Evolutionary conservation across 2,888 invertebrate species (phyloP).

Genomic region (Heteromyza rotundicornis): DNA sequence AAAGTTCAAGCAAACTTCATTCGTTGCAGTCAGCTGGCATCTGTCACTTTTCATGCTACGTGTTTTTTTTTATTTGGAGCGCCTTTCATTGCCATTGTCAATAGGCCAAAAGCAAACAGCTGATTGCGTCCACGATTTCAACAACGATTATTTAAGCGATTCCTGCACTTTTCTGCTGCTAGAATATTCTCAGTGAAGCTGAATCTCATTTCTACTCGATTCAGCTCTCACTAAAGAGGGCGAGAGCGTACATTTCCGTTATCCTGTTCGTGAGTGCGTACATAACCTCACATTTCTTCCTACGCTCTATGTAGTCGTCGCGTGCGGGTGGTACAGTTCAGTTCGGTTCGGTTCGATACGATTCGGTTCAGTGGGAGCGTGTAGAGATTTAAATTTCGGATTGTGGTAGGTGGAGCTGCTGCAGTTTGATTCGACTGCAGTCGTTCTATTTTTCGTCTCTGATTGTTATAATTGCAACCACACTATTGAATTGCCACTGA

Average conservation of each 20-base stretch:
- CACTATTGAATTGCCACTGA: neutral
- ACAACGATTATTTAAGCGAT: slow-evolving; percentile 1
- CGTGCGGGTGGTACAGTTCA: slow-evolving; percentile 16
- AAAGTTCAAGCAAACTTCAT: no score
- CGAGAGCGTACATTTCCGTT: neutral
- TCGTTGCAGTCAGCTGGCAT: slow-evolving; percentile 23
- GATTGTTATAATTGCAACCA: slow-evolving; percentile 21
- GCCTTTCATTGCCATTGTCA: slow-evolving; percentile 34
- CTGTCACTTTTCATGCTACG: slow-evolving; percentile 12
- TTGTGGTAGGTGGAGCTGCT: slow-evolving; percentile 3
- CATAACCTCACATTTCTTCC: slow-evolving; percentile 45
- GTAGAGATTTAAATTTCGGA: neutral
- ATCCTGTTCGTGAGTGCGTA: slow-evolving; percentile 38
- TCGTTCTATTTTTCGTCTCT: slow-evolving; percentile 9
- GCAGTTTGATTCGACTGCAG: slow-evolving; percentile 9
- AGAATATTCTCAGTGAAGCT: neutral
- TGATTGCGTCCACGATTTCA: slow-evolving; percentile 19
- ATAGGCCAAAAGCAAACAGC: slow-evolving; percentile 27
- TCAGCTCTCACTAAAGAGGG: no score
- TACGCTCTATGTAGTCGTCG: neutral
- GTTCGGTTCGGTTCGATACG: neutral
- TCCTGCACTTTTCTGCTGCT: slow-evolving; percentile 15
- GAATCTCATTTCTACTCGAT: neutral
- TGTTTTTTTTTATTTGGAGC: slow-evolving; percentile 9
- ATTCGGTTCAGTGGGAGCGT: neutral